phyloP scores from a whole-genome alignment of 2,113 vertebrate genomes.

The Myodes glareolus region DNA sequence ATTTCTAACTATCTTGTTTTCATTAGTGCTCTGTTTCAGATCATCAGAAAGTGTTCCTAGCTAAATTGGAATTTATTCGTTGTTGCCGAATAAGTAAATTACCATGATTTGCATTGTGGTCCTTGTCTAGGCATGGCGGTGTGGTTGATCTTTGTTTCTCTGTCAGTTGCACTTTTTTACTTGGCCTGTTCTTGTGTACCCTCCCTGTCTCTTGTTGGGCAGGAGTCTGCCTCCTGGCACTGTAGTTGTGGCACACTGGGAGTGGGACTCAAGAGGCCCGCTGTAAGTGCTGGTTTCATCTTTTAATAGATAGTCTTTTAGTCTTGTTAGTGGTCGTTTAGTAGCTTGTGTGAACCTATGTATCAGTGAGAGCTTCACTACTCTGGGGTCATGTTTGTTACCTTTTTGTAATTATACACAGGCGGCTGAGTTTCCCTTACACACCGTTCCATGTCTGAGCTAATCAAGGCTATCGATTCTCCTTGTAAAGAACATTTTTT shows the following conservation, averaged over 20 bases:
- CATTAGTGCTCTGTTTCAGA: background rate
- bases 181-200: slow-evolving; percentile 86
- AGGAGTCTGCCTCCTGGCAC: slow-evolving; percentile 91
- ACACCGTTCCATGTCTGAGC: background rate
- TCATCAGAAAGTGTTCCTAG: background rate
- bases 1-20: background rate
- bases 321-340: slow-evolving; percentile 80
- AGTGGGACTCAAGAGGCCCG: slow-evolving; percentile 90
- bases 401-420: slow-evolving; percentile 80
- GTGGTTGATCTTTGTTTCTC: slow-evolving; percentile 77
- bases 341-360: slow-evolving; percentile 78
- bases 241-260: slow-evolving; percentile 92
- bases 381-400: slow-evolving; percentile 71
- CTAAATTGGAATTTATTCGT: background rate
- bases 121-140: slow-evolving; percentile 70
- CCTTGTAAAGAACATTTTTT: background rate
- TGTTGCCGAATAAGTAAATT: slow-evolving; percentile 7
- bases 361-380: slow-evolving; percentile 78
- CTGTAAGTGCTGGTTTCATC: slow-evolving; percentile 87
- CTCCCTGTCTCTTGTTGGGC: slow-evolving; percentile 87
- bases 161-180: slow-evolving; percentile 84
- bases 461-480: background rate
- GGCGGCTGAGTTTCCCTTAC: slow-evolving; percentile 46
- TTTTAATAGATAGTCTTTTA: slow-evolving; percentile 79
- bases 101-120: slow-evolving; percentile 16